phyloP scores from a whole-genome alignment of 2,888 invertebrate genomes.

The Hydraecia micacea region DNA sequence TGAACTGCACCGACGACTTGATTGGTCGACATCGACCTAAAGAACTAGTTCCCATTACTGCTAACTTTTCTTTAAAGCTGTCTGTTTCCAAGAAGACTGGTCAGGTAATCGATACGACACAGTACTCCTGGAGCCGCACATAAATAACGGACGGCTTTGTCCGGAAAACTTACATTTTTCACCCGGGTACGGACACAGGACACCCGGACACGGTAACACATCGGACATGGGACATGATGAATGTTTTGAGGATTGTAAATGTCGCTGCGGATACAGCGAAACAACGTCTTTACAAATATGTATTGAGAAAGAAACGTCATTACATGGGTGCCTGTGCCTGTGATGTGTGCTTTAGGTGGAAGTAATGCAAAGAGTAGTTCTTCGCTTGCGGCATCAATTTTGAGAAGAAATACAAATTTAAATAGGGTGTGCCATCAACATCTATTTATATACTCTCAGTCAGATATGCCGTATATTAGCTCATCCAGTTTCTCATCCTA shows the following conservation, averaged over 20 bases:
- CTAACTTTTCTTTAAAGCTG: constrained; percentile 16
- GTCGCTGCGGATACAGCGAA: constrained; percentile 17
- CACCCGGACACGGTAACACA: constrained; percentile 16
- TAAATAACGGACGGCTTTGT: constrained; percentile 44
- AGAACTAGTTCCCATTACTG: constrained; percentile 18
- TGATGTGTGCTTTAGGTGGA: background rate
- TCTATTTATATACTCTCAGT: background rate
- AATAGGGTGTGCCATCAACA: background rate
- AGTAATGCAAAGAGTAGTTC: background rate
- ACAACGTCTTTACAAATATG: background rate
- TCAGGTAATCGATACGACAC: constrained; percentile 26
- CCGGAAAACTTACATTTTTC: constrained; percentile 40
- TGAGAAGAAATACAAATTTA: background rate
- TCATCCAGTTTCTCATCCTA: background rate
- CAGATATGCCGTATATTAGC: background rate
- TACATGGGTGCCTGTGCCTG: background rate
- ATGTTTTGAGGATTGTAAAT: constrained; percentile 29
- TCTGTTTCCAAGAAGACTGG: constrained; percentile 24
- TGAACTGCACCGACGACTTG: background rate
- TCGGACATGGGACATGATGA: constrained; percentile 23
- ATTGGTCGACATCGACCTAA: background rate
- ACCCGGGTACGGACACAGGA: constrained; percentile 23
- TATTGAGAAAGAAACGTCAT: background rate
- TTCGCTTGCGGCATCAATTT: background rate
- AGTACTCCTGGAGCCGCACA: constrained; percentile 11